Percentiles rank a stretch among this genome's conserved stretches.
Evolutionary conservation across 1,140 invertebrate species (phyloP).

Genomic region (Harlomillsia oculata): DNA sequence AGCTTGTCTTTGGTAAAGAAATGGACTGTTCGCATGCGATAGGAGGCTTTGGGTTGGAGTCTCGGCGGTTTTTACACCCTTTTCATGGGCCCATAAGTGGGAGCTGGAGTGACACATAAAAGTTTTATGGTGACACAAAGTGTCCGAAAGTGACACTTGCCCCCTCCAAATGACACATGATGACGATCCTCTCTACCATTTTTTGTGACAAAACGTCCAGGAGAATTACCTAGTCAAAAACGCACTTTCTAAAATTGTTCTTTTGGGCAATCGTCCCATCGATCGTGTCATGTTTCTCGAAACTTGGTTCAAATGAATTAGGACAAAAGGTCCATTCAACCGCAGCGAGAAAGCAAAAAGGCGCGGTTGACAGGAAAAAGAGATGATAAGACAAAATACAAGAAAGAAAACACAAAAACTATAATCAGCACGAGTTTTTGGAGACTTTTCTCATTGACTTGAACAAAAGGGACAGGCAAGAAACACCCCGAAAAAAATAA

Average conservation of each 20-base stretch:
- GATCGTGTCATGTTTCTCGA: too few relatives aligned
- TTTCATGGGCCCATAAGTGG: constrained; percentile 11
- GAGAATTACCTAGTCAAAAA: too few relatives aligned
- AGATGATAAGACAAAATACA: too few relatives aligned
- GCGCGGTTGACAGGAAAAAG: too few relatives aligned
- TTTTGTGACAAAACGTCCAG: too few relatives aligned
- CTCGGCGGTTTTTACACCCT: constrained; percentile 11
- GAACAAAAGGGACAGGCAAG: neutral
- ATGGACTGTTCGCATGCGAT: too few relatives aligned
- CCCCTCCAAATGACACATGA: neutral
- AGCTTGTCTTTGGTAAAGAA: too few relatives aligned
- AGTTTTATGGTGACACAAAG: constrained; percentile 13
- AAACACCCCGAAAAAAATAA: too few relatives aligned
- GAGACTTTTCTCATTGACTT: neutral
- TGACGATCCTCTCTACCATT: neutral
- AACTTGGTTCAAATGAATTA: too few relatives aligned
- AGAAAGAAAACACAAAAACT: neutral
- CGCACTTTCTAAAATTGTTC: too few relatives aligned
- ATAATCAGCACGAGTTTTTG: neutral
- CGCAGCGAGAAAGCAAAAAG: neutral
- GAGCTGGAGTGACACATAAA: constrained; percentile 13
- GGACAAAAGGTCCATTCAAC: neutral
- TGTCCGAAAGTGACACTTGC: constrained; percentile 6
- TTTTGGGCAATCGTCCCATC: too few relatives aligned
- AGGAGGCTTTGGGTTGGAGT: too few relatives aligned